Base-by-base conservation (phyloP, 1,140 invertebrate species). In the Proales similis region DNA sequence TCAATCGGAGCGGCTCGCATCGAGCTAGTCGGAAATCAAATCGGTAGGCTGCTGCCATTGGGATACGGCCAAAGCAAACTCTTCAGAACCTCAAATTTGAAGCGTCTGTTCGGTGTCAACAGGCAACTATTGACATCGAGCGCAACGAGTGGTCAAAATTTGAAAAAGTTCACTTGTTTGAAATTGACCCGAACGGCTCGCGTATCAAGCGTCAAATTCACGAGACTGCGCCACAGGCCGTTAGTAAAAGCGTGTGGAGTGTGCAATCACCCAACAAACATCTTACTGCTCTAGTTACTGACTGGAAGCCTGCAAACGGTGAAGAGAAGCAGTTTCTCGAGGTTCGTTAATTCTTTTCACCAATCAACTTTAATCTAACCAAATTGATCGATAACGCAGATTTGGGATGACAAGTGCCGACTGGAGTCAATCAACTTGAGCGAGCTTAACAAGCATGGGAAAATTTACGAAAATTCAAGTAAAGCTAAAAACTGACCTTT, bases 281-380 rank as follows among this genome's bases (percentile, higher is more conserved):
- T 39, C 64, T 66, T 1, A 65, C 66, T 48, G 72, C 69, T 17
- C 63, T 73, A 30, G 61, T 73, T 1, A 63, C 67, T 26, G 68
- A 65, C 43, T 39, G 66, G 17, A 72, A 67, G 49, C 64, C 67
- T 48, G 71, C 72, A 45, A 73, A 74, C 61, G 69, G 67, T 14
- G 70, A 73, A 26, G 72, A 75, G 7, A 72, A 72, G 63, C 70
- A 74, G 61, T 73, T 70, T 63, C 64, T 75, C 46, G 70, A 75
- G 65, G 71, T 72, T 60, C 7, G 43, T 45, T 38, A 20, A 33
- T n/a, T 17, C 22, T 48, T 26, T n/a, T n/a, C 46, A 49, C 2
- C 17, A 51, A 4, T 17, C 32, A 17, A 4, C 22, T 62, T 24
- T 39, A 30, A 51, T 60, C 14, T 36, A 27, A 3, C 7, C 33